These are phyloP conservation scores for Diarsia brunnea DNA, from an alignment of 2,888 invertebrate species.

Conservation along the genomic window DNA sequence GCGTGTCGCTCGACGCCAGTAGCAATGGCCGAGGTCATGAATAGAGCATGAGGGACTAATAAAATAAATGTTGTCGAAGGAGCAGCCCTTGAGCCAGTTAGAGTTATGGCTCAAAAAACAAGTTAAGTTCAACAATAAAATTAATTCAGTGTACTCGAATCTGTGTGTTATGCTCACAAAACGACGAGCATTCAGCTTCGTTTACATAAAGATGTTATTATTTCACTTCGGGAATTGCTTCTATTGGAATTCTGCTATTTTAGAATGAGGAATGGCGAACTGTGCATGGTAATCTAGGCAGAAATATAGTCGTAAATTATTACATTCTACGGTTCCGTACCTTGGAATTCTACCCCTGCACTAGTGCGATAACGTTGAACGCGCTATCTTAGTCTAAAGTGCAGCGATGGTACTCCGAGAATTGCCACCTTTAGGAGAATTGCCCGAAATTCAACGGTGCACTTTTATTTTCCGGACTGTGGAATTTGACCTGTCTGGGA, in stretches of 20 bases:
- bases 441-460: slow-evolving; percentile 33
- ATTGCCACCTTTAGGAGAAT: slow-evolving; percentile 28
- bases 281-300: slow-evolving; percentile 43
- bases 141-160: slow-evolving; percentile 66
- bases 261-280: slow-evolving; percentile 29
- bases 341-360: slow-evolving; percentile 26
- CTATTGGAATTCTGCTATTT: slow-evolving; percentile 46
- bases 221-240: slow-evolving; percentile 47
- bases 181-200: slow-evolving; percentile 35
- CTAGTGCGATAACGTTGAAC: slow-evolving; percentile 30
- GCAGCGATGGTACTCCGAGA: slow-evolving; percentile 19
- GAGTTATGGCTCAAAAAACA: slow-evolving; percentile 62
- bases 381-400: slow-evolving; percentile 24
- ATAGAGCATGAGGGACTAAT: neutral
- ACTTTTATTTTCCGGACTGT: slow-evolving; percentile 36
- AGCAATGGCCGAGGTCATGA: neutral
- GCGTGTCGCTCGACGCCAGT: neutral
- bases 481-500: slow-evolving; percentile 19
- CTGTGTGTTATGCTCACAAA: slow-evolving; percentile 52
- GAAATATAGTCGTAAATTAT: slow-evolving; percentile 47
- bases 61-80: slow-evolving; percentile 50
- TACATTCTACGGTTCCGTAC: slow-evolving; percentile 16
- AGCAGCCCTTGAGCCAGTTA: slow-evolving; percentile 62
- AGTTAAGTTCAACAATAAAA: slow-evolving; percentile 71
- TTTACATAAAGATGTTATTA: slow-evolving; percentile 64